Evolutionary conservation across 2,888 invertebrate species (phyloP).

Genomic region (Scrobipalpa atriplicella): DNA sequence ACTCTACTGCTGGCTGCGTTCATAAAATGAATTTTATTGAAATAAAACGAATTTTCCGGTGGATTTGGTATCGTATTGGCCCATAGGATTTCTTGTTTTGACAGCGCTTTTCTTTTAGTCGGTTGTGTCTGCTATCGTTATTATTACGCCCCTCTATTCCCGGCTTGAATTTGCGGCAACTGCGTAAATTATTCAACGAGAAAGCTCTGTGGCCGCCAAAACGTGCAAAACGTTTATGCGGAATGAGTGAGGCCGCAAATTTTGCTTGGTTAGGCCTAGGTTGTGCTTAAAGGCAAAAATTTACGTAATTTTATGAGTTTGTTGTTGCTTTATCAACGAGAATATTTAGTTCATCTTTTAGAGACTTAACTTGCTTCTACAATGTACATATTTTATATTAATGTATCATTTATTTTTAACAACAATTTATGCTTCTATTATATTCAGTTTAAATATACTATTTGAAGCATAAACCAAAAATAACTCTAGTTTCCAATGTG

Average conservation of each 20-base stretch:
- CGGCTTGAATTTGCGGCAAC: constrained; percentile 22
- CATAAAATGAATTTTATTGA: no score
- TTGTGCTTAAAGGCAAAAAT: neutral
- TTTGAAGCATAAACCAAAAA: no score
- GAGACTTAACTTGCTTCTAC: no score
- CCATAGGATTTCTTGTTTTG: neutral
- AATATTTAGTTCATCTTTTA: neutral
- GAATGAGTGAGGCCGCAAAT: constrained; percentile 23
- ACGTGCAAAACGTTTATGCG: constrained; percentile 26
- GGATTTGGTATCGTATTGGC: no score
- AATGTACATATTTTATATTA: no score
- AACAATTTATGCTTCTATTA: no score
- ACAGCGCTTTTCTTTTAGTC: neutral
- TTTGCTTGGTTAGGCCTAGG: constrained; percentile 19
- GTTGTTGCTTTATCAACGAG: neutral
- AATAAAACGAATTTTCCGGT: no score
- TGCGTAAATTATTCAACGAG: constrained; percentile 26
- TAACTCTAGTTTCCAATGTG: neutral
- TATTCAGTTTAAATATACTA: no score
- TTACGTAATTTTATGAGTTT: constrained; percentile 22
- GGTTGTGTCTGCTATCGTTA: neutral
- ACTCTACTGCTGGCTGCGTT: no score
- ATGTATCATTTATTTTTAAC: no score
- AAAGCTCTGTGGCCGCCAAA: constrained; percentile 25
- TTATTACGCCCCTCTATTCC: constrained; percentile 7